These are phyloP conservation scores for Tetrax tetrax DNA, from an alignment of 2,113 vertebrate genomes.

Conservation along the genomic window DNA sequence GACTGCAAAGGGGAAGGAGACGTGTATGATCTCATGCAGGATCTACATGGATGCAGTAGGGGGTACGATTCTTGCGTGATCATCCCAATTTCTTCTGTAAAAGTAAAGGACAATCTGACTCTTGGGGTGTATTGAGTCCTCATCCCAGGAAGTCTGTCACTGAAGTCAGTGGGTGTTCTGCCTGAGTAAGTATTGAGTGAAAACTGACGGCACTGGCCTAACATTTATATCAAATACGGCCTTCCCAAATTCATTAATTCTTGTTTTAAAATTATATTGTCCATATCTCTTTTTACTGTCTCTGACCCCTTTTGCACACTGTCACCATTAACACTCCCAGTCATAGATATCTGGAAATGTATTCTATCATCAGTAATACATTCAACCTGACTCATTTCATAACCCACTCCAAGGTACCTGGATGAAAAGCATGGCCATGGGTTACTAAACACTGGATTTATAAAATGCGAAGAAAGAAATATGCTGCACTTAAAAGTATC, in stretches of 20 bases:
- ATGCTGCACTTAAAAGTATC: constrained; percentile 67
- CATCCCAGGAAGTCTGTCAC: constrained; percentile 19
- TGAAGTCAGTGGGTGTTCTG: constrained; percentile 26
- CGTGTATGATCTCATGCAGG: fast-evolving
- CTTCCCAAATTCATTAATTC: constrained; percentile 61
- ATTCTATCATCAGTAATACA: constrained; percentile 68
- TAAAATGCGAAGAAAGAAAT: constrained; percentile 70
- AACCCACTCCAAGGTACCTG: constrained; percentile 45
- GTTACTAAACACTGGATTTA: constrained; percentile 76
- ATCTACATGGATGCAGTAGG: neutral
- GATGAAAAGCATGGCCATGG: constrained; percentile 65
- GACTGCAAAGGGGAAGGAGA: neutral
- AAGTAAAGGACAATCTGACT: neutral
- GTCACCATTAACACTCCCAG: constrained; percentile 49
- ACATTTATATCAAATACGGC: constrained; percentile 54
- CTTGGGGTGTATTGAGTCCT: constrained; percentile 27
- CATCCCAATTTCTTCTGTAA: neutral
- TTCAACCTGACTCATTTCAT: constrained; percentile 73
- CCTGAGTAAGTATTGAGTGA: constrained; percentile 45
- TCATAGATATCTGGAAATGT: constrained; percentile 57
- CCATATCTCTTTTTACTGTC: constrained; percentile 61
- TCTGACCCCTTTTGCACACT: constrained; percentile 34
- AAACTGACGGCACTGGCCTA: constrained; percentile 44
- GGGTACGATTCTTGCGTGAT: neutral
- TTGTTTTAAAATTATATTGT: constrained; percentile 64